These are phyloP conservation scores for Pentamera pediparva DNA, from an alignment of 53 echinoderm and acorn worm species.

Conservation along the genomic window DNA sequence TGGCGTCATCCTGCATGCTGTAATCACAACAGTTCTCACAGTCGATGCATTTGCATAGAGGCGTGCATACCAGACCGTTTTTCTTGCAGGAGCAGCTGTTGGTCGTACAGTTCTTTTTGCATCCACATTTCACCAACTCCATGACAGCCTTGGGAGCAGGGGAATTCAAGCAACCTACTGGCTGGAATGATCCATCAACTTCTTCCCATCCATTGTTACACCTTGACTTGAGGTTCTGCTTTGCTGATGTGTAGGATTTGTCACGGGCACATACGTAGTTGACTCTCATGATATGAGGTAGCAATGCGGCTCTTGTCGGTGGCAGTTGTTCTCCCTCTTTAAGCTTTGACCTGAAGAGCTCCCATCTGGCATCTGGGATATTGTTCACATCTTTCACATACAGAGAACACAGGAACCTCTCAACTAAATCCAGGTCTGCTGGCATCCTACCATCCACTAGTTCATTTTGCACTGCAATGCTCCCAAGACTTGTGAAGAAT, in stretches of 20 bases:
- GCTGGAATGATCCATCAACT: not conserved
- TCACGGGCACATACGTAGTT: not conserved
- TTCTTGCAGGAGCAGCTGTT: constrained; percentile 30
- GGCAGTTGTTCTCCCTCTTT: constrained; percentile 26
- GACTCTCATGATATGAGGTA: constrained; percentile 33
- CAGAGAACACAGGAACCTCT: not conserved
- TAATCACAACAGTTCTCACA: constrained; percentile 28
- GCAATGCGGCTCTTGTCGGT: constrained; percentile 19
- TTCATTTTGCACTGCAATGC: not conserved
- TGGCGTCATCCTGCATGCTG: not conserved
- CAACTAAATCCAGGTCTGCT: not conserved
- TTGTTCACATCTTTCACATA: not conserved
- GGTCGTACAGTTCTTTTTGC: constrained; percentile 9
- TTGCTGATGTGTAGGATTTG: constrained; percentile 19
- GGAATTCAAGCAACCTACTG: not conserved
- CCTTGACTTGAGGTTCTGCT: not conserved
- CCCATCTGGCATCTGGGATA: too few relatives aligned
- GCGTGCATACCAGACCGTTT: constrained; percentile 22
- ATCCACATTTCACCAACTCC: constrained; percentile 19
- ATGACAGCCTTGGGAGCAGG: constrained; percentile 8
- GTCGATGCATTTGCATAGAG: constrained; percentile 29
- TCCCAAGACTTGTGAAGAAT: not conserved
- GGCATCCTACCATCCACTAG: not conserved
- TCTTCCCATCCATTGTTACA: constrained; percentile 1
- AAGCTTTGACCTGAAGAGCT: too few relatives aligned